A percentile compares a stretch with the other conserved stretches of the same genome.
Evolutionary conservation across 2,888 invertebrate species (phyloP).

Genomic region (Steinernema hermaphroditum): DNA sequence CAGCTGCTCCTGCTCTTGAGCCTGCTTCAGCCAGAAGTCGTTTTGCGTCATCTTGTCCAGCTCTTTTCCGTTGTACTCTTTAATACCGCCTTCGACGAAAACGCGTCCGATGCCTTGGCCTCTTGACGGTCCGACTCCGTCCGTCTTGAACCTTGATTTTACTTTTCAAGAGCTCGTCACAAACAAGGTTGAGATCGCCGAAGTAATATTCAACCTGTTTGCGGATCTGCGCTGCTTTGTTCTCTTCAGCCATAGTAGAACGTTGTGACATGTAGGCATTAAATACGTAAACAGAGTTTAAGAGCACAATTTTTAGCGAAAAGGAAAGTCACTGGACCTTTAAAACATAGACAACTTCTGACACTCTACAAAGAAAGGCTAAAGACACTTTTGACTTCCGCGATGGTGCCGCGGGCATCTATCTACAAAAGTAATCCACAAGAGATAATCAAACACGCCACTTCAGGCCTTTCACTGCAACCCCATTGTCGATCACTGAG

Average conservation of each 20-base stretch:
- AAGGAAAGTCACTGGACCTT: neutral
- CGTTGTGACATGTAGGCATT: neutral
- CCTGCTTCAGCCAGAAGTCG: slow-evolving; percentile 58
- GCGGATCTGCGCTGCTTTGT: neutral
- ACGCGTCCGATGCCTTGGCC: slow-evolving; percentile 72
- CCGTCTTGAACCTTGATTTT: slow-evolving; percentile 80
- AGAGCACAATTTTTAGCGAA: neutral
- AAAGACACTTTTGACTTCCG: neutral
- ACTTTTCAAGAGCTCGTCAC: slow-evolving; percentile 88
- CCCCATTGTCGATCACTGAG: neutral
- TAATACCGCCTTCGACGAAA: slow-evolving; percentile 73
- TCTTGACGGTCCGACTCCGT: slow-evolving; percentile 71
- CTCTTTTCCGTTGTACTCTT: slow-evolving; percentile 73
- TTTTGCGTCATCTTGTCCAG: slow-evolving; percentile 63
- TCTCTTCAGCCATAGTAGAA: slow-evolving; percentile 4
- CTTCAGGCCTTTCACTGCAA: no score
- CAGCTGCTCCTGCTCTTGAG: slow-evolving; percentile 42
- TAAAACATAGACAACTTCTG: neutral
- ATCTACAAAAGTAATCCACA: no score
- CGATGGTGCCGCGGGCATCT: neutral
- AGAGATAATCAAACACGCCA: no score
- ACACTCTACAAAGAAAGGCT: neutral
- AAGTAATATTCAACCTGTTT: slow-evolving; percentile 75
- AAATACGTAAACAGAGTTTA: neutral
- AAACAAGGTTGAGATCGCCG: slow-evolving; percentile 86